phyloP scores from a whole-genome alignment of 2,113 vertebrate species.

The Taxidea taxus region DNA sequence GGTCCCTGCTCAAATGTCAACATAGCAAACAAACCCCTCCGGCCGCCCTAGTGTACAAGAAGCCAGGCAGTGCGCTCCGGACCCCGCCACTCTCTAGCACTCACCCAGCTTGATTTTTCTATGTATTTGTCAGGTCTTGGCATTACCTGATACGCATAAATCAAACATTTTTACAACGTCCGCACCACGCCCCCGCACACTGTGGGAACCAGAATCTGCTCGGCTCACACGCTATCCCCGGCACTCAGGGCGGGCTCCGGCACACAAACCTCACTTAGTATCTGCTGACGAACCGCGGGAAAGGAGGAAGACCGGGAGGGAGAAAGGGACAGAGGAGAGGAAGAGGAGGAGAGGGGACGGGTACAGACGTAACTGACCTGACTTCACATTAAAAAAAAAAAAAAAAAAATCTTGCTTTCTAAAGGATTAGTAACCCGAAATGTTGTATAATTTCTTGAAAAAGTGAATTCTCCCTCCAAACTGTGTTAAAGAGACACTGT shows the following conservation, averaged over 20 bases:
- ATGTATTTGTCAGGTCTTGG: background rate
- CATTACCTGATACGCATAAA: background rate
- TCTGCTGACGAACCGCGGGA: background rate
- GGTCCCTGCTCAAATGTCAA: background rate
- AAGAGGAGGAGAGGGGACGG: background rate
- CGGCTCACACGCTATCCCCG: background rate
- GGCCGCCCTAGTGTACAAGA: background rate
- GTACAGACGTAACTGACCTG: accelerated
- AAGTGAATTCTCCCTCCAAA: background rate
- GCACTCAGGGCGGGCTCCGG: background rate
- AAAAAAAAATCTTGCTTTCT: background rate
- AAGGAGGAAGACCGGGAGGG: background rate
- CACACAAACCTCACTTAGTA: background rate
- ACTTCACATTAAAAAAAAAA: background rate
- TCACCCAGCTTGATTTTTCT: background rate
- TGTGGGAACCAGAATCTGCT: background rate
- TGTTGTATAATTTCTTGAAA: background rate
- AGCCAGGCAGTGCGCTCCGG: background rate
- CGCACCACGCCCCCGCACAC: background rate
- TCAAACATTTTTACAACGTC: too few species aligned
- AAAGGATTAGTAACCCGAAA: background rate
- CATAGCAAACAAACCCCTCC: background rate
- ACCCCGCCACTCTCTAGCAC: background rate
- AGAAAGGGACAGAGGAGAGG: accelerated
- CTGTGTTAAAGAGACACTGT: background rate